Evolutionary conservation across 2,113 vertebrate species (phyloP).

Genomic region (Petrocephalus microphthalmus): DNA sequence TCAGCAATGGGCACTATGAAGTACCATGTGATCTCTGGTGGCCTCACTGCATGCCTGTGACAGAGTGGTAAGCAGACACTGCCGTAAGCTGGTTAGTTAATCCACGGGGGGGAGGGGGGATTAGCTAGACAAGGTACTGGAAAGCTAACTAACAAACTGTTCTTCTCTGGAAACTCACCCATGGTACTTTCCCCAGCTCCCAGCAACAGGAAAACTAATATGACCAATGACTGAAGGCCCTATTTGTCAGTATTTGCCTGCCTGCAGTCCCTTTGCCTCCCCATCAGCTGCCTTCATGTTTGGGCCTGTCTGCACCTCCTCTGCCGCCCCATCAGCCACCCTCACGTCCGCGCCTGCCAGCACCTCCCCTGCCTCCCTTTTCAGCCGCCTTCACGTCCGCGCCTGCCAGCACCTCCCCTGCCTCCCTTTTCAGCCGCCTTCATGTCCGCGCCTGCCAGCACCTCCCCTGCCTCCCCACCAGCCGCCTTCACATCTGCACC

Average conservation of each 20-base stretch:
- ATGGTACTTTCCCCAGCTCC: not conserved
- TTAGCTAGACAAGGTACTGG: not conserved
- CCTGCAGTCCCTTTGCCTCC: not conserved
- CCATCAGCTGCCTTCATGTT: not conserved
- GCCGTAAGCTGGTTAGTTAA: conserved; percentile 6
- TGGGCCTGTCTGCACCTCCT: not conserved
- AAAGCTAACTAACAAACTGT: not conserved
- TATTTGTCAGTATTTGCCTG: not conserved
- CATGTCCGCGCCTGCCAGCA: too few relatives aligned
- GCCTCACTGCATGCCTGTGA: not conserved
- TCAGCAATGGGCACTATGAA: conserved; percentile 5
- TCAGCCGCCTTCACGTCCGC: too few relatives aligned
- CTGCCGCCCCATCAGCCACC: not conserved
- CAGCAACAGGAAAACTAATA: not conserved
- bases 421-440: too few relatives aligned
- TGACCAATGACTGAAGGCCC: not conserved
- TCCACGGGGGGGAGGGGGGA: not conserved
- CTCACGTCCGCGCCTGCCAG: too few relatives aligned
- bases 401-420: too few relatives aligned
- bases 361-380: too few relatives aligned
- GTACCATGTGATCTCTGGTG: not conserved
- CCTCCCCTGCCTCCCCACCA: too few relatives aligned
- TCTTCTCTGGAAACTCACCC: not conserved
- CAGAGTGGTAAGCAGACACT: not conserved
- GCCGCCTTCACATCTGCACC: too few relatives aligned